A percentile compares a stretch with the other conserved stretches of the same genome.
phyloP scores from a whole-genome alignment of 2,797 vertebrate genomes.

The Steatocranus sp. region DNA sequence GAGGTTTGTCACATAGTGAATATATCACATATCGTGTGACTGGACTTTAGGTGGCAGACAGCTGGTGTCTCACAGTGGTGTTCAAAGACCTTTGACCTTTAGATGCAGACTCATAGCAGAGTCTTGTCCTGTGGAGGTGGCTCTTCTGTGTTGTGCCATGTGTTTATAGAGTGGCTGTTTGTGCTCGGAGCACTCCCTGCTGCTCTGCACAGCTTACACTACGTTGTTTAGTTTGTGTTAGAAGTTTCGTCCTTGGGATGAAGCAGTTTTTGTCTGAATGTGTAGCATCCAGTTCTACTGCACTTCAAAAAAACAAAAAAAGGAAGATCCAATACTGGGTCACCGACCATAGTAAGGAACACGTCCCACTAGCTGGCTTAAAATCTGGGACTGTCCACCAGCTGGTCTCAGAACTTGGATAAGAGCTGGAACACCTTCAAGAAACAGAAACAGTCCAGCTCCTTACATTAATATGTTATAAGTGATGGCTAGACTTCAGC shows the following conservation, averaged over 20 bases:
- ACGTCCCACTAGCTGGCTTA: background rate
- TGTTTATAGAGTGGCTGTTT: background rate
- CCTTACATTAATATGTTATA: background rate
- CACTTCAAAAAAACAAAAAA: background rate
- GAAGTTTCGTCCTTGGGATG: background rate
- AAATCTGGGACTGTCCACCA: background rate
- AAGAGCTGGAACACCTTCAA: background rate
- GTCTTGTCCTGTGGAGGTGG: background rate
- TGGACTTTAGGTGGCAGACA: background rate
- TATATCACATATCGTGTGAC: background rate
- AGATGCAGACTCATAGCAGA: background rate
- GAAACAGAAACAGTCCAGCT: background rate
- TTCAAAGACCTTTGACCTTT: background rate
- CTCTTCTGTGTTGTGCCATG: background rate
- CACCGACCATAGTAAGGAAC: background rate
- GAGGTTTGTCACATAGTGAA: background rate
- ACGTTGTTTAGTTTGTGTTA: background rate
- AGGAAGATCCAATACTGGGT: fast-evolving
- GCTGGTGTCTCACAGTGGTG: background rate
- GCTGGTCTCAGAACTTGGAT: background rate
- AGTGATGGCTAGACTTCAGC: background rate
- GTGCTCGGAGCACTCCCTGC: background rate
- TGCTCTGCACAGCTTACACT: background rate
- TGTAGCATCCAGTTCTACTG: background rate
- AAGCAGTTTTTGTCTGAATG: background rate